phyloP scores from a whole-genome alignment of 2,113 vertebrate species.

The Anguilla rostrata region DNA sequence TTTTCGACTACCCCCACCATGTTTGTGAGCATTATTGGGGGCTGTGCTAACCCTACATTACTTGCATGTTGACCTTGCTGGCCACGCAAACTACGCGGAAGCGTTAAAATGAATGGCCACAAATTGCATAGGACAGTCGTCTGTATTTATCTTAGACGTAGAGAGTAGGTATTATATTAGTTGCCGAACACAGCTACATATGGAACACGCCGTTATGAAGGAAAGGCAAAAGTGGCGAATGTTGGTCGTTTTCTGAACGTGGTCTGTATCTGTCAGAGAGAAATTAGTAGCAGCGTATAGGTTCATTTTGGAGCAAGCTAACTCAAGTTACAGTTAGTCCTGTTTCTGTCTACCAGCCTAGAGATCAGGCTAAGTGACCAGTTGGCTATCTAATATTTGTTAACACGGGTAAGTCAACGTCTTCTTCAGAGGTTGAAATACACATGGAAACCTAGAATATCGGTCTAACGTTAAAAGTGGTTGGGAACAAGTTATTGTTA shows the following conservation, averaged over 20 bases:
- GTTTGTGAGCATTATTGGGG: no score
- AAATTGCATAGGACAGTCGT: not conserved
- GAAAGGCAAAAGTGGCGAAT: not conserved
- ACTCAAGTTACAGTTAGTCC: not conserved
- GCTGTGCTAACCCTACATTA: not conserved
- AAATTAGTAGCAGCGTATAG: not conserved
- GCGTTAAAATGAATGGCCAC: not conserved
- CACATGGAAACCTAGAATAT: no score
- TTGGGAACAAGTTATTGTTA: no score
- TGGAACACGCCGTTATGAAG: not conserved
- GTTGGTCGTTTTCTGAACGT: not conserved
- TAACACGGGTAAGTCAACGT: no score
- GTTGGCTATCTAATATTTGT: no score
- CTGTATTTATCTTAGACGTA: not conserved
- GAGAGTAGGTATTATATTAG: not conserved
- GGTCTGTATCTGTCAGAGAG: not conserved
- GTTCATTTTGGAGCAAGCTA: not conserved
- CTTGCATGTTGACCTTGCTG: not conserved
- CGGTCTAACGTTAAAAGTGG: no score
- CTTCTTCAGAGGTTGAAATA: no score
- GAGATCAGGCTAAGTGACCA: no score
- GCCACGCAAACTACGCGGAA: not conserved
- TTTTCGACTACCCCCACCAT: no score
- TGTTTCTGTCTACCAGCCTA: no score
- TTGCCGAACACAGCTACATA: not conserved